These are phyloP conservation scores for Drosophila willistoni DNA, from an alignment of 1,140 invertebrate species.

Conservation along the genomic window DNA sequence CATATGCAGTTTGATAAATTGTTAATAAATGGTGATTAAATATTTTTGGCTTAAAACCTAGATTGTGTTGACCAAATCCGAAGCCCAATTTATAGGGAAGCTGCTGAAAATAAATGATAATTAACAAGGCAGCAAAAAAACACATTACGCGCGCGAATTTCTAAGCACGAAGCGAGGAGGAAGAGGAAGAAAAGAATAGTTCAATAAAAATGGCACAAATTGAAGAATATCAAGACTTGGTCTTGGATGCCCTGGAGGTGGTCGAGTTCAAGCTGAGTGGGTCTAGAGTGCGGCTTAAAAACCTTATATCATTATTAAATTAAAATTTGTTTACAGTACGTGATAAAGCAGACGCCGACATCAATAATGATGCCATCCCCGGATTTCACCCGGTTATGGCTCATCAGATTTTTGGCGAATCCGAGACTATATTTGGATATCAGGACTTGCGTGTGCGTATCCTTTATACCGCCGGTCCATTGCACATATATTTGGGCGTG, in stretches of 20 bases:
- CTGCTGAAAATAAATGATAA: background rate
- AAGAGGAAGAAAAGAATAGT: slow-evolving; percentile 11
- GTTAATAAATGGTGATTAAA: background rate
- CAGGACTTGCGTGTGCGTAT: slow-evolving; percentile 91
- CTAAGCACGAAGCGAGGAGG: slow-evolving; percentile 5
- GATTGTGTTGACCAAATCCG: background rate
- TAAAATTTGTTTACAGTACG: slow-evolving; percentile 85
- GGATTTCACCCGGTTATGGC: slow-evolving; percentile 94
- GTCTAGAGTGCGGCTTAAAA: slow-evolving; percentile 45
- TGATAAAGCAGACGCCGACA: slow-evolving; percentile 87
- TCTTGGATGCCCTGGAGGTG: slow-evolving; percentile 89
- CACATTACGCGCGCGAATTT: slow-evolving; percentile 70
- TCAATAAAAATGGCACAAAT: slow-evolving; percentile 70
- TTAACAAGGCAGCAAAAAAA: slow-evolving; percentile 30
- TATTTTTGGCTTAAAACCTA: background rate
- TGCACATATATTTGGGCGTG: slow-evolving; percentile 88
- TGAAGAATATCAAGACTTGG: slow-evolving; percentile 85
- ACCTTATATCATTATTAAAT: background rate
- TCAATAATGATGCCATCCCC: slow-evolving; percentile 84
- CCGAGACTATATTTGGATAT: slow-evolving; percentile 97
- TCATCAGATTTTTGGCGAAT: slow-evolving; percentile 97
- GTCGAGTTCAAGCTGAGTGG: slow-evolving; percentile 91
- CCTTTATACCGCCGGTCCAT: slow-evolving; percentile 91
- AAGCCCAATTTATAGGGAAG: background rate
- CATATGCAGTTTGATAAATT: background rate